A percentile compares a stretch with the other conserved stretches of the same genome.
These are phyloP conservation scores for Tragopan temminckii DNA, from an alignment of 2,797 vertebrate species.

Conservation along the genomic window DNA sequence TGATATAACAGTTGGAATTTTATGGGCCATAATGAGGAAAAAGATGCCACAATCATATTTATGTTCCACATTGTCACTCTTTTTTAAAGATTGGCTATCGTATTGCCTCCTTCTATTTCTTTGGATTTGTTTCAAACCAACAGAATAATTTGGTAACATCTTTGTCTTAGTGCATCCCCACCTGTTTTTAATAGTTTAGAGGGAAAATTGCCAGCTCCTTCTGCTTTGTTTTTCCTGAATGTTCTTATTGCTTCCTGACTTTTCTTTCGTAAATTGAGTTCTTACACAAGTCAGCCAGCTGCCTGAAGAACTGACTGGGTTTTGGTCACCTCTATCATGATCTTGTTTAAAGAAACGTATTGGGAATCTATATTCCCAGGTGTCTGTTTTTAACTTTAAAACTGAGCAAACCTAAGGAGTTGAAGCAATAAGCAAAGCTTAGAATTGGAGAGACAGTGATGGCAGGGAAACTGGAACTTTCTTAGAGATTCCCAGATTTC, in stretches of 20 bases:
- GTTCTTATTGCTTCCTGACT: neutral
- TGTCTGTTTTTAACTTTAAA: neutral
- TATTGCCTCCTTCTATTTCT: neutral
- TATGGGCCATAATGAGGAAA: conserved; percentile 22
- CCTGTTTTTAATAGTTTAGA: conserved; percentile 7
- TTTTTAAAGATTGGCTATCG: conserved; percentile 3
- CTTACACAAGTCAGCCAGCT: neutral
- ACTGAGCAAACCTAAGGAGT: neutral
- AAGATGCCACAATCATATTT: neutral
- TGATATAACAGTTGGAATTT: conserved; percentile 34
- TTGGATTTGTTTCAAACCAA: conserved; percentile 15
- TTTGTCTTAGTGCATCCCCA: neutral
- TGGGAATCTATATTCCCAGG: neutral
- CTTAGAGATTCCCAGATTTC: neutral
- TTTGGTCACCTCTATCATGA: neutral
- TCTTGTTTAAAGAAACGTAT: neutral
- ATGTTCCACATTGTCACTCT: neutral
- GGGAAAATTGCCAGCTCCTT: neutral
- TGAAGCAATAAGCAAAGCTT: neutral
- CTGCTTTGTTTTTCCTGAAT: neutral
- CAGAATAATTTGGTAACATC: conserved; percentile 9
- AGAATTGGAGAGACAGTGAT: neutral
- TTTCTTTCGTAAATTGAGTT: neutral
- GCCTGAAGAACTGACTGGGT: neutral
- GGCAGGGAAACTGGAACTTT: neutral